A percentile compares a stretch with the other conserved stretches of the same genome.
Evolutionary conservation across 2,888 invertebrate genomes (phyloP).

Genomic region (Brachyopa scutellaris): DNA sequence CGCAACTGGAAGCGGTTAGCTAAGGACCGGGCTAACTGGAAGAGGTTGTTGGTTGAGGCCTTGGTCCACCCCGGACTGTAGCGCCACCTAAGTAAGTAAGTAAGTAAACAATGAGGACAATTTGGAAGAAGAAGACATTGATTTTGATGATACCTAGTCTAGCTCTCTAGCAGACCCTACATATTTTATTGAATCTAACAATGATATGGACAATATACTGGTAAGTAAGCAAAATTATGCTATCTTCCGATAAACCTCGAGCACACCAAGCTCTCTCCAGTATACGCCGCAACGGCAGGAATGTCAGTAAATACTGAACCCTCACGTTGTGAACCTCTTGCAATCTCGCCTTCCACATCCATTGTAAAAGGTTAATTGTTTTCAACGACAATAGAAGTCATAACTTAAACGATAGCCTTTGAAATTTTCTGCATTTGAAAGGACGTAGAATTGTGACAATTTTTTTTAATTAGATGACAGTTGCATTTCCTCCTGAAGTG

Average conservation of each 20-base stretch:
- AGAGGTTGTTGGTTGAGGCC: too few species aligned
- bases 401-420: not conserved
- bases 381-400: not conserved
- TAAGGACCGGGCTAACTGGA: too few species aligned
- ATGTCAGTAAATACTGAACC: not conserved
- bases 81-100: too few species aligned
- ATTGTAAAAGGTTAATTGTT: not conserved
- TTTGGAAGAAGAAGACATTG: not conserved
- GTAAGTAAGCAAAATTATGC: not conserved
- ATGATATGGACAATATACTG: not conserved
- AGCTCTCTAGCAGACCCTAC: not conserved
- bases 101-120: not conserved
- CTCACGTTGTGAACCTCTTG: not conserved
- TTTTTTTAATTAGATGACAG: too few species aligned
- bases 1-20: too few species aligned
- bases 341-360: not conserved
- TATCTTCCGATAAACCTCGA: not conserved
- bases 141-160: not conserved
- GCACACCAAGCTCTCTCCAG: too few species aligned
- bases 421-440: not conserved
- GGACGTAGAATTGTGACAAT: not conserved
- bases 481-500: too few species aligned
- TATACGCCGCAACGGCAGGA: not conserved
- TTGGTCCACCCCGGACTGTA: too few species aligned
- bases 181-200: not conserved